Conservation (phyloP, 1,140 invertebrate genomes). For the Leptoteleia sp. region DNA sequence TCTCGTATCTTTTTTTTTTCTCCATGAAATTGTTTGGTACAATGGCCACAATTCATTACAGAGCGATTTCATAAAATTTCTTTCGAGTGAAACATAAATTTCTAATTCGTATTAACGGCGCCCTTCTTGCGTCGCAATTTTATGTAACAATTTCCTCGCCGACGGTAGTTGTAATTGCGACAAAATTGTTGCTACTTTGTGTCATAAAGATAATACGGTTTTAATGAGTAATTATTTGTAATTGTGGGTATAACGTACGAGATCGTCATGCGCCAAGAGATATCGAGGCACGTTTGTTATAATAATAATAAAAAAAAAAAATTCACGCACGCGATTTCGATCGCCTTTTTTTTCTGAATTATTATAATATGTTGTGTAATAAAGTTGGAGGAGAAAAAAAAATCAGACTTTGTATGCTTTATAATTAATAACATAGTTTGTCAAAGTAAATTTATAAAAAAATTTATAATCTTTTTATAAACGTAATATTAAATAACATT, state of each 20-base stretch:
- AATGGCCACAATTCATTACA: constrained; percentile 1
- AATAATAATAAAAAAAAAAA: too few species aligned
- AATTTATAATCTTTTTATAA: too few species aligned
- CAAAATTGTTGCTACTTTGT: background rate
- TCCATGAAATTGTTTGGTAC: background rate
- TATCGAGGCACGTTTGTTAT: background rate
- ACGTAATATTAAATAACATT: too few species aligned
- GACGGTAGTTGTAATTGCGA: background rate
- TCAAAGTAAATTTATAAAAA: too few species aligned
- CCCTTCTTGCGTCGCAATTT: background rate
- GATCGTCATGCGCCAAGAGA: constrained; percentile 20
- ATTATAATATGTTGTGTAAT: too few species aligned
- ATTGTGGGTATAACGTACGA: constrained; percentile 6
- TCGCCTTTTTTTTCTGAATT: too few species aligned
- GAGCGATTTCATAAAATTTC: background rate
- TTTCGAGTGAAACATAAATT: background rate
- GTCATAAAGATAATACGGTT: background rate
- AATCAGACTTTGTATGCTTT: too few species aligned
- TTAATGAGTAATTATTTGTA: constrained; percentile 16
- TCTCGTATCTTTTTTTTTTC: constrained; percentile 3
- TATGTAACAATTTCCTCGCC: background rate
- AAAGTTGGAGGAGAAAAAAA: too few species aligned
- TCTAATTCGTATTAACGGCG: background rate
- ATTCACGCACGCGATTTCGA: too few species aligned
- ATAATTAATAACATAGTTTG: too few species aligned